phyloP scores from a whole-genome alignment of 23 tunicate genomes.

The Trididemnum miniatum region DNA sequence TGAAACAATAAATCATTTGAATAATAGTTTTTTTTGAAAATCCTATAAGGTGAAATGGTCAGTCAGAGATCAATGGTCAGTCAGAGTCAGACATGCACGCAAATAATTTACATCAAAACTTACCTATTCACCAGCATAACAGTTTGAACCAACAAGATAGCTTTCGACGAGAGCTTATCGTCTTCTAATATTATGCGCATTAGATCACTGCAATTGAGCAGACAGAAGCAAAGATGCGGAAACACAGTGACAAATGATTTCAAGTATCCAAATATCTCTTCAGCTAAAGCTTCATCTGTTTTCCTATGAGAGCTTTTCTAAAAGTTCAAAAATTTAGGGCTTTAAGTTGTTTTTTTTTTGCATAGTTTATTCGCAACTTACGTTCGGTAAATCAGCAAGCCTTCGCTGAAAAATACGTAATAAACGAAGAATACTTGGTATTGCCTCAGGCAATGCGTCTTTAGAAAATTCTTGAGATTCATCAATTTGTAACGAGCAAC shows the following conservation, averaged over 20 bases:
- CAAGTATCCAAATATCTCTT: constrained; percentile 39
- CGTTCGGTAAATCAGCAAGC: constrained; percentile 33
- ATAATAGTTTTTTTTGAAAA: too few species aligned
- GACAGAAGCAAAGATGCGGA: constrained; percentile 35
- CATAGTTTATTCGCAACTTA: too few species aligned
- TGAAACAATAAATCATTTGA: too few species aligned
- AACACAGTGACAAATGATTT: constrained; percentile 38
- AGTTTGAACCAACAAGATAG: constrained; percentile 29
- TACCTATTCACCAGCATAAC: constrained; percentile 54
- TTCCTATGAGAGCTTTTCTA: neutral
- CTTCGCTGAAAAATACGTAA: constrained; percentile 53
- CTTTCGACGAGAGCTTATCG: neutral
- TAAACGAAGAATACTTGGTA: constrained; percentile 38
- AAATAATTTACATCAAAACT: neutral
- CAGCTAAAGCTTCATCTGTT: constrained; percentile 40
- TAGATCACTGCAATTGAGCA: constrained; percentile 53
- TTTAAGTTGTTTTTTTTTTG: too few species aligned
- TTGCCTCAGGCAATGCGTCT: constrained; percentile 59
- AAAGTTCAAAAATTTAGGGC: too few species aligned
- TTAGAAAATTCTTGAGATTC: constrained; percentile 62
- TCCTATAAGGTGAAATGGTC: too few species aligned
- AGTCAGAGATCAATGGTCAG: too few species aligned
- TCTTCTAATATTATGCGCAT: constrained; percentile 71
- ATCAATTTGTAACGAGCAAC: constrained; percentile 32
- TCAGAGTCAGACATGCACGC: too few species aligned